Base-by-base conservation (phyloP, 2,797 vertebrate species). In the Schizopygopsis malacanthus region DNA sequence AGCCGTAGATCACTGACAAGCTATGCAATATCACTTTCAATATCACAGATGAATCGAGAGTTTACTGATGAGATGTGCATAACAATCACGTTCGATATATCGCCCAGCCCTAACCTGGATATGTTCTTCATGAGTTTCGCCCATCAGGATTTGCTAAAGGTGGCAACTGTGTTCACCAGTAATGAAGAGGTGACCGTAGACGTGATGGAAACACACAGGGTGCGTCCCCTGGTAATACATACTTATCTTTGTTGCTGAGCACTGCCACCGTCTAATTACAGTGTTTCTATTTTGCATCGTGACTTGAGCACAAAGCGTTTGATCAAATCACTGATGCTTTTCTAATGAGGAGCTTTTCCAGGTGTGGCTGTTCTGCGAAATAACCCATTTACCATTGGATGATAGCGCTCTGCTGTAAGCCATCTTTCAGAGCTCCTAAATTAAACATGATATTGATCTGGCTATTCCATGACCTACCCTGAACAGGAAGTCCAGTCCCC, bases 301-400 rank as follows among this genome's bases (percentile, higher is more conserved):
- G 69, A 84, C 33, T 80, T 72, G 20, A 85, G 54, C 41, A n/a
- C 39, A 18, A 54, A 13, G 54, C 80, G 75, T 72, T 69, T 56
- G 56, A 59, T 79, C 61, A 56, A 67, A 63, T 82, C 50, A 71
- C 43, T 82, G 72, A 78, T 79, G 50, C 73, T 70, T 59, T 67
- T 82, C n/a, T 78, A 70, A 85, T 85, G 59, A 77, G 71, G 12
- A 39, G 56, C 52, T 80, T 65, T 81, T 67, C 13, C 79, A 81
- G 79, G 47, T 70, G 59, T 41, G 10, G 25, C 10, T 22, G 63
- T 33, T 72, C 41, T 22, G 45, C 12, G 25, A 56, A 71, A 61
- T 59, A 25, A 70, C 41, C 13, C 13, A 28, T 82, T 79, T 73
- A 56, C 39, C 41, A 3, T 80, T 72, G 54, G 77, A 61, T n/a